Evolutionary conservation across 2,888 invertebrate genomes (phyloP), one percentile per base, ranked within the genome.

Genomic region (Cheilosia vernalis): DNA sequence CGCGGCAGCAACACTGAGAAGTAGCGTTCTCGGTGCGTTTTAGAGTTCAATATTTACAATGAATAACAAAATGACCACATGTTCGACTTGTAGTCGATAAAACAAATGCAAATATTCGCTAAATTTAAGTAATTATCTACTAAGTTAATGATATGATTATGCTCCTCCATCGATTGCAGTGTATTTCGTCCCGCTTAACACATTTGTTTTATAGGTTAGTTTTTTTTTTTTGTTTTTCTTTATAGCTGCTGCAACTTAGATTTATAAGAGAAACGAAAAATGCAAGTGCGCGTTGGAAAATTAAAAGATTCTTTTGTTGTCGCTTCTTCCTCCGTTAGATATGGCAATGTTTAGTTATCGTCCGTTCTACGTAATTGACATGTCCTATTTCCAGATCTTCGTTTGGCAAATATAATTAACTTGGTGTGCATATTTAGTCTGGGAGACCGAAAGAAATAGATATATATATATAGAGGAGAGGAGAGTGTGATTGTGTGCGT

Each of bases 81-180:
- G 60, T 49, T 56, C 82, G 70, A 67, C 79, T 84, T 74, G 40
- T 13, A 74, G 79, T n/a, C 83, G 67, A 83, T 64, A n/a, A 78
- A 77, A 64, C 55, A 49, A 73, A 73, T 66, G 49, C 72, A 55
- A 72, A 49, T 80, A 74, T 74, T 80, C 33, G 64, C 74, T 84
- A 80, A 76, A 51, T 33, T 56, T 58, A 79, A 83, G 79, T 84
- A 61, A 84, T 64, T 69, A 63, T 74, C 69, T 74, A 74, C 78
- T 83, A 73, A 73, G 44, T 66, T 80, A 66, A 76, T 80, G 80
- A 80, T 84, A 84, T 84, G 84, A 69, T 80, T 80, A 24, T 55
- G 63, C 60, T 49, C 74, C 17, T 64, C 51, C 37, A 15, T 42
- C 40, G 27, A n/a, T 44, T 40, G 63, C 63, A 66, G 33, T 33